Conservation (phyloP, 23 tunicate genomes). For the Aplidium turbinatum region DNA sequence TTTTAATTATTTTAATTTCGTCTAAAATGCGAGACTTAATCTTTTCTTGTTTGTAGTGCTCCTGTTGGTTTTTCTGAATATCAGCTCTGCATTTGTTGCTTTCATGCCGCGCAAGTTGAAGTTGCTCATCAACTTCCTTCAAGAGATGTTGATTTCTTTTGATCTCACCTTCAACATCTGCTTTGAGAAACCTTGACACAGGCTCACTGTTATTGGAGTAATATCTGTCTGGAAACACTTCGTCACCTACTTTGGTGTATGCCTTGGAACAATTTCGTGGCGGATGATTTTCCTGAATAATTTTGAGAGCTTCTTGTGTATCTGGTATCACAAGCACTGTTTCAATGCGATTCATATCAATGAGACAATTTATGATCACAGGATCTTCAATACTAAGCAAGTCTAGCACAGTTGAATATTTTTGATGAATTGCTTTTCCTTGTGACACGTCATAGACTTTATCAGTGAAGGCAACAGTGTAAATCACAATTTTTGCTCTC, state of each 20-base stretch:
- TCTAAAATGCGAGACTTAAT: constrained; percentile 24
- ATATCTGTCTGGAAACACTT: constrained; percentile 64
- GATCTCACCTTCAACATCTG: constrained; percentile 68
- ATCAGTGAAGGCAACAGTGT: constrained; percentile 56
- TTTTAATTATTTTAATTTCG: constrained; percentile 42
- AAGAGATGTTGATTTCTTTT: constrained; percentile 14
- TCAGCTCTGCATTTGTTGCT: neutral
- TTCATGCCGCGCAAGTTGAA: neutral
- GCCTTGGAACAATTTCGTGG: constrained; percentile 67
- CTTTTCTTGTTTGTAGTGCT: constrained; percentile 34
- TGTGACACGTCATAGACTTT: constrained; percentile 54
- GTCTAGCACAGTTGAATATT: constrained; percentile 64
- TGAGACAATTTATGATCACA: constrained; percentile 74
- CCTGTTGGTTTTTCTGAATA: constrained; percentile 15
- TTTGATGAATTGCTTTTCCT: constrained; percentile 41
- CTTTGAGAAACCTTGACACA: constrained; percentile 64
- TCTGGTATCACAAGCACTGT: constrained; percentile 80
- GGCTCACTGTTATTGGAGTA: constrained; percentile 64
- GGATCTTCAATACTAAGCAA: constrained; percentile 79
- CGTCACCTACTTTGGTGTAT: constrained; percentile 76
- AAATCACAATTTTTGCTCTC: constrained; percentile 57
- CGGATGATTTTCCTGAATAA: constrained; percentile 58
- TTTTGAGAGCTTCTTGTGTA: constrained; percentile 52
- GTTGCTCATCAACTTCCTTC: constrained; percentile 5
- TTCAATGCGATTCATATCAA: constrained; percentile 75